Percentiles rank a stretch among this genome's conserved stretches.
Evolutionary conservation across 2,113 vertebrate genomes (phyloP).

Genomic region (Dipodomys stephensi): DNA sequence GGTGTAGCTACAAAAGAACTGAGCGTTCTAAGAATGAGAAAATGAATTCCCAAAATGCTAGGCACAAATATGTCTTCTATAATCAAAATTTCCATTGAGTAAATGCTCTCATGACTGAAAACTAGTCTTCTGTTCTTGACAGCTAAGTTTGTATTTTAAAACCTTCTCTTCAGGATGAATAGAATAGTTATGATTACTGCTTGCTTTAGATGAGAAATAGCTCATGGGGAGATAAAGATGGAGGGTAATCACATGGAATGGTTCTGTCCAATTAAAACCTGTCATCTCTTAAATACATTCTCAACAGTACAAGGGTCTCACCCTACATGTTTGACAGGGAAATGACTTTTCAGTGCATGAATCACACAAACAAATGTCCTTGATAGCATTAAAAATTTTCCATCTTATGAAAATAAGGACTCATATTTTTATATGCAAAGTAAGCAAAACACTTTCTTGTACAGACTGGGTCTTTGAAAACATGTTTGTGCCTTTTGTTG

Average conservation of each 20-base stretch:
- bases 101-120: conserved; percentile 49
- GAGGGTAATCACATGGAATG: background rate
- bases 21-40: background rate
- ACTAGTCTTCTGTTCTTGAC: conserved; percentile 18
- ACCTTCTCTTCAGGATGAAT: background rate
- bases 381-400: background rate
- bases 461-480: background rate
- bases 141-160: conserved; percentile 33
- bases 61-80: conserved; percentile 1
- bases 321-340: background rate
- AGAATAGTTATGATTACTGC: background rate
- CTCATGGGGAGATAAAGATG: background rate
- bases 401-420: conserved; percentile 4
- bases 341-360: conserved; percentile 7
- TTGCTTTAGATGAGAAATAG: conserved; percentile 23
- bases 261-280: conserved; percentile 48
- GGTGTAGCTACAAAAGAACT: background rate
- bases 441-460: background rate
- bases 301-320: background rate
- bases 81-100: conserved; percentile 39
- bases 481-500: background rate
- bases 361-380: conserved; percentile 13
- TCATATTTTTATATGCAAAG: background rate
- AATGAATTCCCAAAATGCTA: conserved; percentile 2
- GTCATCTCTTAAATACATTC: conserved; percentile 41